Base-by-base conservation (phyloP, 2,113 vertebrate species). In the Caranx ignobilis region DNA sequence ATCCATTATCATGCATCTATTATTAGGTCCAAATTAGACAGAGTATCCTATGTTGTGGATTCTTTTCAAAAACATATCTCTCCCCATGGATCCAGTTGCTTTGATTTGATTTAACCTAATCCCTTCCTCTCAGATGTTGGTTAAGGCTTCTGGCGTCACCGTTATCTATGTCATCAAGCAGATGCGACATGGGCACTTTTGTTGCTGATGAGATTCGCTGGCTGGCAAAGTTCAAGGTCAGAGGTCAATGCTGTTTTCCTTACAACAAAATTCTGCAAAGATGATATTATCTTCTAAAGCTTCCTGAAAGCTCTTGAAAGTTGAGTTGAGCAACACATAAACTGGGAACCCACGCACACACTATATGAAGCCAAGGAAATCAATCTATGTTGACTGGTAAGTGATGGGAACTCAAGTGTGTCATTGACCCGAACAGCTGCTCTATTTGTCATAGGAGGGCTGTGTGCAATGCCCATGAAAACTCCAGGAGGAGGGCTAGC, bases 91-190 rank as follows among this genome's bases (percentile, higher is more conserved):
- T 75, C 50, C 52, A 8, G 59, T 56, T 62, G 71, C 81, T 87
- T 85, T 90, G 79, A 89, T 87, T 89, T 79, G 62, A 90, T 89
- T 87, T 75, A 88, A 88, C 79, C 68, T 77, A 68, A 89, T 88
- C 65, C 75, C 50, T 35, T 41, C 48, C 75, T 90, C 89, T 92
- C 87, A 89, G 90, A 89, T 86, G 68, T 81, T 54, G 11, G 84
- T 77, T 75, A 84, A 88, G 73, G 81, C 79, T 84, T 35, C 68
- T 85, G 88, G 87, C 79, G 75, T 91, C 91, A 77, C 70, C 54
- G 67, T 78, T 92, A 94, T 94, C 94, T 86, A 12, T 84, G 31
- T 75, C 80, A 93, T 94, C 92, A 85, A 84, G 74, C 70, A 74
- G 67, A 72, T 64, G 63, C 79, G 77, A 90, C 88, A 88, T 76